These are phyloP conservation scores for Rynchops niger DNA, from an alignment of 2,113 vertebrate genomes.

Conservation along the genomic window DNA sequence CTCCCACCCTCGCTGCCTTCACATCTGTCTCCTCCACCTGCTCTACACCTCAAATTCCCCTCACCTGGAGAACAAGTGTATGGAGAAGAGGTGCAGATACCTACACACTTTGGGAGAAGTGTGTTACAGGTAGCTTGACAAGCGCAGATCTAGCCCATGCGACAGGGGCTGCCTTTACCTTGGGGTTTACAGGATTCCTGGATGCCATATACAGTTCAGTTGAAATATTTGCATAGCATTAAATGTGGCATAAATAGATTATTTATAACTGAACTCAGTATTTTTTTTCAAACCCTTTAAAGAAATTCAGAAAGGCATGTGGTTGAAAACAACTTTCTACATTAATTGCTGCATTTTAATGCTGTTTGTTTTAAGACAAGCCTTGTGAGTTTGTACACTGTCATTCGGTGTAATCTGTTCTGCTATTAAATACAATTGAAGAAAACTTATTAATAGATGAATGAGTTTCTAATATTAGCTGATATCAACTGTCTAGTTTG, in stretches of 20 bases:
- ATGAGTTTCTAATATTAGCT: slow-evolving; percentile 22
- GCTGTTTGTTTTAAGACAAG: slow-evolving; percentile 38
- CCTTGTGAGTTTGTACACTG: not conserved
- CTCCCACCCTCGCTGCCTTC: not conserved
- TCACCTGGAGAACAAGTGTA: not conserved
- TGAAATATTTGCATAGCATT: not conserved
- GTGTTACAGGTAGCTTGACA: not conserved
- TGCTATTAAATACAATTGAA: not conserved
- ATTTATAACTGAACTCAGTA: not conserved
- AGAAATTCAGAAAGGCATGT: not conserved
- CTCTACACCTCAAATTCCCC: not conserved
- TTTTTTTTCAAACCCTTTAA: not conserved
- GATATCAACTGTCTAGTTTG: not conserved
- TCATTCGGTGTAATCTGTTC: not conserved
- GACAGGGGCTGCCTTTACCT: not conserved
- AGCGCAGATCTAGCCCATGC: not conserved
- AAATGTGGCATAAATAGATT: not conserved
- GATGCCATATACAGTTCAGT: not conserved
- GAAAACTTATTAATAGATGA: slow-evolving; percentile 2
- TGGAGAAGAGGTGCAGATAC: not conserved
- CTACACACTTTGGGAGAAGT: not conserved
- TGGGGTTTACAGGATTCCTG: not conserved
- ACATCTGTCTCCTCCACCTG: not conserved
- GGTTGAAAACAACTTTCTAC: not conserved
- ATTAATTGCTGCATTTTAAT: slow-evolving; percentile 36